Evolutionary conservation across 2,113 vertebrate genomes (phyloP), one percentile per base, ranked within the genome.

Genomic region (Gobius niger): DNA sequence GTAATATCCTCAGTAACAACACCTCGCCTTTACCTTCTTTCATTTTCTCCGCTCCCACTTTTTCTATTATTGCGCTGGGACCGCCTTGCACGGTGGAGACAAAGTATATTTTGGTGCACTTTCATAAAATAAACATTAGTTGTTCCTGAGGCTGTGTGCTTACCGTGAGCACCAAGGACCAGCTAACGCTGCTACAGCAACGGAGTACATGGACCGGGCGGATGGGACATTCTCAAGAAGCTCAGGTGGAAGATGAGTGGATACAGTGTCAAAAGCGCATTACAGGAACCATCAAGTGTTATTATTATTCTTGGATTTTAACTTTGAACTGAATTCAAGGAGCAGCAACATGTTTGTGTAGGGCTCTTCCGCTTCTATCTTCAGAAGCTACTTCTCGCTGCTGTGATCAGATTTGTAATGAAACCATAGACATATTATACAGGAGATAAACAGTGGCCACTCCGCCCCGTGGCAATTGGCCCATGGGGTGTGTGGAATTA

Each of bases 61-160:
- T n/a, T 14, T 10, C 34, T 60, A n/a, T 60, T 42, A 14, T 44
- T n/a, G 40, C 40, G 14, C 57, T 60, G 57, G 57, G 57, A 16
- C 57, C n/a, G n/a, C 10, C 40, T 60, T 9, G 40, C 57, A 44
- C 57, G 9, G 14, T 6, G 57, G 14, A 41, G 14, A 60, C 40
- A 18, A 6, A 9, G 54, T 57, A 57, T 57, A 57, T 57, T 57
- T 57, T 40, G 54, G 54, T 57, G 54, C 54, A 57, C 54, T 57
- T 57, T 57, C 54, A 57, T 57, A 57, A 57, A 57, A 57, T 57
- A 60, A 60, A 44, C 40, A 60, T 60, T 60, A n/a, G 57, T 42
- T n/a, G 40, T 42, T 54, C 57, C 57, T 42, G 34, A 42, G 40
- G 40, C 57, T 60, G 34, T 44, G 34, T 60, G 57, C 24, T 16